Evolutionary conservation across 1,140 invertebrate genomes (phyloP).

Genomic region (Bombus superbus): DNA sequence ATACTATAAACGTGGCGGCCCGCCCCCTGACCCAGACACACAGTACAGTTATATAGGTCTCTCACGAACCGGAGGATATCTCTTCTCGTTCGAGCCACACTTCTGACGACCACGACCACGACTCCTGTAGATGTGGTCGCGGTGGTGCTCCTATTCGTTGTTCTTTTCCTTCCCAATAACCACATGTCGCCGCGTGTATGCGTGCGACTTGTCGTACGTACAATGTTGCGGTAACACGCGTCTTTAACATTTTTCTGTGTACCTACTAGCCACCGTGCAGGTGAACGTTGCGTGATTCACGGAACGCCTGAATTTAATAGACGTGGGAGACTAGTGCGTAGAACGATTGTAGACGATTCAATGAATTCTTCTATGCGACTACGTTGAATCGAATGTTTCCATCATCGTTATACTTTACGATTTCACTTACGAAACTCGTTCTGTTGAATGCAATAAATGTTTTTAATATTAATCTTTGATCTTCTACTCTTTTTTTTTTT

Average conservation of each 20-base stretch:
- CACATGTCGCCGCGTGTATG: slow-evolving; percentile 21
- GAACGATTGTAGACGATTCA: not conserved
- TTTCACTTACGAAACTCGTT: not conserved
- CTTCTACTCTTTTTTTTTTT: not conserved
- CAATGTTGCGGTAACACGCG: slow-evolving; percentile 17
- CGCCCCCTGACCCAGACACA: slow-evolving; percentile 86
- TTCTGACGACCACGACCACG: slow-evolving; percentile 53
- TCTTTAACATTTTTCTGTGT: not conserved
- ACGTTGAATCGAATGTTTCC: not conserved
- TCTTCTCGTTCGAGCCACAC: slow-evolving; percentile 70
- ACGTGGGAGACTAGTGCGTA: not conserved
- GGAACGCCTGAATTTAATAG: not conserved
- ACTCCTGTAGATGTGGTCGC: slow-evolving; percentile 18
- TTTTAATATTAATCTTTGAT: not conserved
- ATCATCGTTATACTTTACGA: not conserved
- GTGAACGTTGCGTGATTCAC: not conserved
- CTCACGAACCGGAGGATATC: slow-evolving; percentile 67
- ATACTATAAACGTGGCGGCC: slow-evolving; percentile 81
- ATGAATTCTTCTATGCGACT: not conserved
- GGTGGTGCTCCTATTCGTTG: slow-evolving; percentile 40
- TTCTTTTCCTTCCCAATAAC: slow-evolving; percentile 25
- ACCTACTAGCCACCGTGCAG: not conserved
- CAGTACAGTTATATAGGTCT: slow-evolving; percentile 84
- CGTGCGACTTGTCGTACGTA: slow-evolving; percentile 24
- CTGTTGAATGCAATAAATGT: not conserved